phyloP scores from a whole-genome alignment of 2,797 vertebrate genomes.

The Pachyuromys duprasi region DNA sequence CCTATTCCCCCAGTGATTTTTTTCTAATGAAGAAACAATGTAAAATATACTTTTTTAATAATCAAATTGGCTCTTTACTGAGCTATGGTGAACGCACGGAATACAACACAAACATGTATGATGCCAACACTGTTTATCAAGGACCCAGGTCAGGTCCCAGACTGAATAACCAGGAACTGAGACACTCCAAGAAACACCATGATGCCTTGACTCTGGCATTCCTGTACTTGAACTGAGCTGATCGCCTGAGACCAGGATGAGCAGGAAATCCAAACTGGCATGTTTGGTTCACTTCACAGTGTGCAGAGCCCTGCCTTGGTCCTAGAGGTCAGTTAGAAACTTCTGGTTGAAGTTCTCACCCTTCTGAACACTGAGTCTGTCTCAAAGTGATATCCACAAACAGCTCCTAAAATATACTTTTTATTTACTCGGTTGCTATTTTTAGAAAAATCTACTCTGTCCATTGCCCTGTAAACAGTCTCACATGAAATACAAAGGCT shows the following conservation, averaged over 20 bases:
- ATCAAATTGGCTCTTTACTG: conserved; percentile 81
- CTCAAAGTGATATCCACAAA: conserved; percentile 20
- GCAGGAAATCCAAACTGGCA: background rate
- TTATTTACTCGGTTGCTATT: background rate
- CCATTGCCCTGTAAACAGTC: background rate
- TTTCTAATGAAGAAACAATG: background rate
- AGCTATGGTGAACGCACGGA: conserved; percentile 77
- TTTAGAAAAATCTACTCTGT: background rate
- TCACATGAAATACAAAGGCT: background rate
- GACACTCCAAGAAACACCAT: background rate
- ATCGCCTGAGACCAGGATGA: background rate
- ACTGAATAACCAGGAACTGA: background rate
- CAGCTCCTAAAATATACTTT: conserved; percentile 52
- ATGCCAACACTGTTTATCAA: background rate
- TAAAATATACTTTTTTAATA: background rate
- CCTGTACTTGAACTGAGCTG: background rate
- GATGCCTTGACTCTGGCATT: background rate
- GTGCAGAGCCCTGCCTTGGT: background rate
- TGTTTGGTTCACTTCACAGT: background rate
- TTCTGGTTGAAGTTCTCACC: background rate
- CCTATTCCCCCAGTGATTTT: background rate
- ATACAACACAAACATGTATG: conserved; percentile 76
- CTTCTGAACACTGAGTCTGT: background rate
- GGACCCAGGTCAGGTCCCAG: background rate
- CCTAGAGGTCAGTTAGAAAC: background rate